Evolutionary conservation across 2,797 vertebrate genomes (phyloP).

Genomic region (Aselliscus stoliczkanus): DNA sequence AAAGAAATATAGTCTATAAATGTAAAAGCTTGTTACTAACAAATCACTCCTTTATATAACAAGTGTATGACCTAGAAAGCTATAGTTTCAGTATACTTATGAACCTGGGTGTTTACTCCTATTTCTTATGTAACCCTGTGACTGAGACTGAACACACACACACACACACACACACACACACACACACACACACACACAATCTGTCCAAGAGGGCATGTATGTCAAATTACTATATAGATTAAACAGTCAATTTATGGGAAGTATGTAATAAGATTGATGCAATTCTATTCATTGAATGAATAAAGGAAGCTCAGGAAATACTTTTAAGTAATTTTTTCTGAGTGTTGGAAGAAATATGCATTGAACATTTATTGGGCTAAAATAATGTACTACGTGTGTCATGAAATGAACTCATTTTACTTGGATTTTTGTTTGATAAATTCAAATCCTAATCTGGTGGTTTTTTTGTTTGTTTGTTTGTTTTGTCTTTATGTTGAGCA

Average conservation of each 20-base stretch:
- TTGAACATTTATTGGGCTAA: neutral
- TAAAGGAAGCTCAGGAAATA: neutral
- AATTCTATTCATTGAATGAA: constrained; percentile 21
- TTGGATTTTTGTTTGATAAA: neutral
- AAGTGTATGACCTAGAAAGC: constrained; percentile 52
- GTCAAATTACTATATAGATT: neutral
- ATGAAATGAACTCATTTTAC: neutral
- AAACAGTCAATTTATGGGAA: neutral
- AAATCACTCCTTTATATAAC: constrained; percentile 58
- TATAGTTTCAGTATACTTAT: constrained; percentile 12
- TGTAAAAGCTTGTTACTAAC: constrained; percentile 59
- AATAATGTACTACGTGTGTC: neutral
- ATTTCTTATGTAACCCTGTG: neutral
- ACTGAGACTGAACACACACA: neutral
- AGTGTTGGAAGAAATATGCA: neutral
- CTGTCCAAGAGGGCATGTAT: neutral
- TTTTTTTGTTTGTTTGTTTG: neutral
- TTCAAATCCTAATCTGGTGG: neutral
- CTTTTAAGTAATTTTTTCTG: neutral
- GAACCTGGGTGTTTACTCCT: neutral
- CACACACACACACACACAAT: no score
- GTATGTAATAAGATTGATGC: neutral
- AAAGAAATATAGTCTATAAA: constrained; percentile 65
- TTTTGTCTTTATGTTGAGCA: neutral
- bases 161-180: no score